These are phyloP conservation scores for Lochmaea capreae DNA, from an alignment of 2,888 invertebrate species.

Conservation along the genomic window DNA sequence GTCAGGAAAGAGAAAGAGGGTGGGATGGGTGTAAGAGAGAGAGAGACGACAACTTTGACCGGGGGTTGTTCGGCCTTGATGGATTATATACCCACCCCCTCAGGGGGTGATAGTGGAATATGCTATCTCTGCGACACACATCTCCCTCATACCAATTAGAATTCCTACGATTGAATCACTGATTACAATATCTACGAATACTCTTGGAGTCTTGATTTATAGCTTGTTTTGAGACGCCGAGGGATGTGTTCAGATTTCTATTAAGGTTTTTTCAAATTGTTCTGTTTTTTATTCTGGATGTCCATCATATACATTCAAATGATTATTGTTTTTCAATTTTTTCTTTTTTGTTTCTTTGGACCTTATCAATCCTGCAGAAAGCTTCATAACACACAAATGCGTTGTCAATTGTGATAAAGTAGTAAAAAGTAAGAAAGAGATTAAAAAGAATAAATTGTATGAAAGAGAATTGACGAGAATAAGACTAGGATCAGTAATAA, in stretches of 20 bases:
- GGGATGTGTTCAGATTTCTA: constrained; percentile 17
- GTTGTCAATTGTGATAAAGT: too few relatives aligned
- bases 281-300: background rate
- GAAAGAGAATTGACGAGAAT: too few relatives aligned
- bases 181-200: constrained; percentile 54
- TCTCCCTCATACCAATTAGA: constrained; percentile 64
- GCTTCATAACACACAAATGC: too few relatives aligned
- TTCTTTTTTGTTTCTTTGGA: too few relatives aligned
- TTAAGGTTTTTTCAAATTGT: background rate
- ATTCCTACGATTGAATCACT: constrained; percentile 65
- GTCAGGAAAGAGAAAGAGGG: constrained; percentile 62
- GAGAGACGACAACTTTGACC: constrained; percentile 74
- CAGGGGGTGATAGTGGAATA: constrained; percentile 57
- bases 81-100: constrained; percentile 67
- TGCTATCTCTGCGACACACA: constrained; percentile 58
- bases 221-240: constrained; percentile 23
- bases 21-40: constrained; percentile 63
- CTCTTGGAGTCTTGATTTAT: constrained; percentile 41
- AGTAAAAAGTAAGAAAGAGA: too few relatives aligned
- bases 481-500: too few relatives aligned
- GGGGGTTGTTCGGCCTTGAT: constrained; percentile 66
- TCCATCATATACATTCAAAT: background rate
- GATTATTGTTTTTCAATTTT: background rate
- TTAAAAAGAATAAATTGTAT: too few relatives aligned
- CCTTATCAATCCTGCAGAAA: too few relatives aligned